Conservation (phyloP, 2,113 vertebrate genomes). For the Lepus timidus region DNA sequence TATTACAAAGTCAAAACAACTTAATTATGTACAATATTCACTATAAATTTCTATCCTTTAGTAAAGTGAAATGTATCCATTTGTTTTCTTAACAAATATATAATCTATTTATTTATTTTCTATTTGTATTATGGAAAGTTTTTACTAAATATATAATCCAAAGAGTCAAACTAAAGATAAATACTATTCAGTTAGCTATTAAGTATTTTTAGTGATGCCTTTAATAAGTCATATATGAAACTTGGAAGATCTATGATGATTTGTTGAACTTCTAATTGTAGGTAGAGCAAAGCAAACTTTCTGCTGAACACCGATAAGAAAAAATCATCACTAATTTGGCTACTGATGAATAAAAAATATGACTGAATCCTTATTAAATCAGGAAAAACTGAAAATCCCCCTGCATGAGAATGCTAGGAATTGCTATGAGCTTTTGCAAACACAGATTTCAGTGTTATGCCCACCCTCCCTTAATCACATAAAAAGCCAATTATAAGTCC, state of each 20-base stretch:
- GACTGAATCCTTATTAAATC: constrained; percentile 24
- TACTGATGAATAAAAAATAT: constrained; percentile 62
- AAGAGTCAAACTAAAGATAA: constrained; percentile 47
- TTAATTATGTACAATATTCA: background rate
- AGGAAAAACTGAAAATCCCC: constrained; percentile 24
- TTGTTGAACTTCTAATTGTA: constrained; percentile 66
- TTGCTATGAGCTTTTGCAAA: constrained; percentile 48
- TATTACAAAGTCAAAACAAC: background rate
- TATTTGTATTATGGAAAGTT: background rate
- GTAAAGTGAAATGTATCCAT: background rate
- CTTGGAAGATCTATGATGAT: constrained; percentile 57
- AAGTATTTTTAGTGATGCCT: constrained; percentile 49
- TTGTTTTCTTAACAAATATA: constrained; percentile 14
- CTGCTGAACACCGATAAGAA: constrained; percentile 71
- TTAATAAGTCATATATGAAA: constrained; percentile 68
- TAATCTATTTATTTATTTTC: background rate
- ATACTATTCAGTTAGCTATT: constrained; percentile 12
- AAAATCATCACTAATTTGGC: constrained; percentile 75
- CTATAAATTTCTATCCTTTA: too few relatives aligned
- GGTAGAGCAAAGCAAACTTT: constrained; percentile 70
- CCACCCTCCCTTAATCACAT: background rate
- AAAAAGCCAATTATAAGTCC: background rate
- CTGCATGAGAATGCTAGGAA: constrained; percentile 17
- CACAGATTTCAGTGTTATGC: background rate
- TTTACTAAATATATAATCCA: constrained; percentile 16